These are phyloP conservation scores for Barbus barbus DNA, from an alignment of 2,113 vertebrate genomes.

Conservation along the genomic window DNA sequence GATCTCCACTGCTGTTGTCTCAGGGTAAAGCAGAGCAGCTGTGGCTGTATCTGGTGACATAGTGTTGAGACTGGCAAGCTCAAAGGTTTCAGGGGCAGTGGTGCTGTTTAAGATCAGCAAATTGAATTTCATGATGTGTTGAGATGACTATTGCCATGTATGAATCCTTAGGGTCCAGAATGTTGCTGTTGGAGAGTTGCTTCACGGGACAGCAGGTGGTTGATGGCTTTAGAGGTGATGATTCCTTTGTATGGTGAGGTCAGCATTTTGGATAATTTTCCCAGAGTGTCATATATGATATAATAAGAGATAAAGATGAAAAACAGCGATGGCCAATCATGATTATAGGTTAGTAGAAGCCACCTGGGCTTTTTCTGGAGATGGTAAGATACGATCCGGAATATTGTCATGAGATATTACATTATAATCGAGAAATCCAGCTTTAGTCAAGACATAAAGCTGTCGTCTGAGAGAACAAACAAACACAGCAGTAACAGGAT, in stretches of 20 bases:
- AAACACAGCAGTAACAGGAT: neutral
- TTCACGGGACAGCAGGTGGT: constrained; percentile 66
- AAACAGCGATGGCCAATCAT: constrained; percentile 9
- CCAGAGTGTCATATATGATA: constrained; percentile 68
- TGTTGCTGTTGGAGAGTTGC: constrained; percentile 43
- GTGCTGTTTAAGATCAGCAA: constrained; percentile 64
- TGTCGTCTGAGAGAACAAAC: constrained; percentile 1
- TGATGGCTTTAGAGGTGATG: constrained; percentile 56
- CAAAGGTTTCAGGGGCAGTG: constrained; percentile 50
- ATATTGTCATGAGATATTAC: constrained; percentile 34
- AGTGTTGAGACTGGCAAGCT: constrained; percentile 26
- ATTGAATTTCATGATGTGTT: constrained; percentile 66
- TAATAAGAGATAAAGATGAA: constrained; percentile 33
- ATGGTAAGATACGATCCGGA: neutral
- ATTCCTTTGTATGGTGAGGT: constrained; percentile 35
- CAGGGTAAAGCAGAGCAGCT: constrained; percentile 10
- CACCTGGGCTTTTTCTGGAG: constrained; percentile 35
- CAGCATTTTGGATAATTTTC: constrained; percentile 52
- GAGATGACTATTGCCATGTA: constrained; percentile 64
- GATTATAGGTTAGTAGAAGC: constrained; percentile 30
- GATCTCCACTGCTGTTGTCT: constrained; percentile 27
- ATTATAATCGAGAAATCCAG: constrained; percentile 16
- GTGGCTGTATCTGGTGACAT: constrained; percentile 28
- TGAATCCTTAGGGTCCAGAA: constrained; percentile 56
- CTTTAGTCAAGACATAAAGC: neutral